phyloP scores from a whole-genome alignment of 2,888 invertebrate genomes.

The Mechanitis messenoides region DNA sequence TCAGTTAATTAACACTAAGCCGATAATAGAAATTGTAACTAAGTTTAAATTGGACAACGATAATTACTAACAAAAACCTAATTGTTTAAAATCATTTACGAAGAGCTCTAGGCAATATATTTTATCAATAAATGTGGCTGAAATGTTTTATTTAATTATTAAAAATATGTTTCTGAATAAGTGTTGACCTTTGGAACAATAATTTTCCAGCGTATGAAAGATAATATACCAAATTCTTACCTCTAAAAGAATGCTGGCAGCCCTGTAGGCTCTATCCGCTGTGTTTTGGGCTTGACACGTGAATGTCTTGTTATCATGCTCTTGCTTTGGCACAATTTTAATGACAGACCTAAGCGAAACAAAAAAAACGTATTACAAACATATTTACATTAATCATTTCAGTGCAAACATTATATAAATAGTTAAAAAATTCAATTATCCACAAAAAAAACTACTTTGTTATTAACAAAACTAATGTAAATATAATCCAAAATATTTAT shows the following conservation, averaged over 20 bases:
- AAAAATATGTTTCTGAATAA: too few relatives aligned
- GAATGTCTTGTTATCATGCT: constrained; percentile 93
- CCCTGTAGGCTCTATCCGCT: constrained; percentile 90
- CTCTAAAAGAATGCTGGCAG: constrained; percentile 87
- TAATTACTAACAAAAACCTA: constrained; percentile 11
- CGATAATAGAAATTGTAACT: not conserved
- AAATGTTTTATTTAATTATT: too few relatives aligned
- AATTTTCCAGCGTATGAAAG: too few relatives aligned
- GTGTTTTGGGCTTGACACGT: constrained; percentile 96
- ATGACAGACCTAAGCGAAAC: constrained; percentile 32
- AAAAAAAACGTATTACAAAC: not conserved
- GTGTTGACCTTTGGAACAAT: too few relatives aligned
- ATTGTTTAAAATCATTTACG: constrained; percentile 12
- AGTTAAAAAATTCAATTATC: too few relatives aligned
- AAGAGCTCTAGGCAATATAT: constrained; percentile 10
- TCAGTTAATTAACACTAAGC: not conserved
- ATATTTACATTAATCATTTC: too few relatives aligned
- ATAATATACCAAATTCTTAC: constrained; percentile 57
- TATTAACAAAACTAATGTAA: too few relatives aligned
- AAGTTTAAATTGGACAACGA: constrained; percentile 12
- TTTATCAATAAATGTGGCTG: too few relatives aligned
- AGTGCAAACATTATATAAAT: too few relatives aligned
- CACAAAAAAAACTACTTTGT: too few relatives aligned
- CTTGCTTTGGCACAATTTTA: constrained; percentile 36
- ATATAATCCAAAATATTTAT: too few relatives aligned